Conservation (phyloP, 2,888 invertebrate genomes). For the Xestoiulus laeticollis region DNA sequence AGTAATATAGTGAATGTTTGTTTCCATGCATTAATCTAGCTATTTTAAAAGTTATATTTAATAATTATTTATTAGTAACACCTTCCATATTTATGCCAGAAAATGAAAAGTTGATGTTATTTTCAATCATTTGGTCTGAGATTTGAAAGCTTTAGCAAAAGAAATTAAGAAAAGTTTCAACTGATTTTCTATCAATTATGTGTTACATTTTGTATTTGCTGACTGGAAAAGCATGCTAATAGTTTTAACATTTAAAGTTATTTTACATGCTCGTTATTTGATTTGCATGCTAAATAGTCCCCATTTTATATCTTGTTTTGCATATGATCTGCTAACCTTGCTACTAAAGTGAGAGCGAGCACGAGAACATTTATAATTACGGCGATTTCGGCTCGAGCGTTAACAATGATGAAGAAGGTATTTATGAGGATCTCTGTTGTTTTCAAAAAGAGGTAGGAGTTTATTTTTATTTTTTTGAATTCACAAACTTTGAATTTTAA, state of each 20-base stretch:
- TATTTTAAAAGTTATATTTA: too few relatives aligned
- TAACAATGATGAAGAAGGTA: constrained; percentile 76
- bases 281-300: constrained; percentile 44
- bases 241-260: neutral
- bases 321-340: constrained; percentile 31
- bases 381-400: constrained; percentile 62
- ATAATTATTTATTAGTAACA: too few relatives aligned
- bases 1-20: too few relatives aligned
- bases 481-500: neutral
- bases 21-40: too few relatives aligned
- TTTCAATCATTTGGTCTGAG: too few relatives aligned
- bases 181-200: too few relatives aligned
- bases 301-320: constrained; percentile 36
- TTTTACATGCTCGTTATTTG: constrained; percentile 21
- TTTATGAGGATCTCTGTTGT: constrained; percentile 92
- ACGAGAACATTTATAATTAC: constrained; percentile 62
- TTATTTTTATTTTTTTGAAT: neutral
- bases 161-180: too few relatives aligned
- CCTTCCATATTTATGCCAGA: too few relatives aligned
- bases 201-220: neutral
- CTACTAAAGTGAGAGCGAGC: constrained; percentile 57
- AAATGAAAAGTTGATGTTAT: too few relatives aligned
- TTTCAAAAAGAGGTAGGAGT: constrained; percentile 57
- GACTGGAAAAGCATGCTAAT: neutral
- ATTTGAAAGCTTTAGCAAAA: too few relatives aligned